A percentile compares a stretch with the other conserved stretches of the same genome.
Evolutionary conservation across 2,797 vertebrate genomes (phyloP).

Genomic region (Squalus acanthias): DNA sequence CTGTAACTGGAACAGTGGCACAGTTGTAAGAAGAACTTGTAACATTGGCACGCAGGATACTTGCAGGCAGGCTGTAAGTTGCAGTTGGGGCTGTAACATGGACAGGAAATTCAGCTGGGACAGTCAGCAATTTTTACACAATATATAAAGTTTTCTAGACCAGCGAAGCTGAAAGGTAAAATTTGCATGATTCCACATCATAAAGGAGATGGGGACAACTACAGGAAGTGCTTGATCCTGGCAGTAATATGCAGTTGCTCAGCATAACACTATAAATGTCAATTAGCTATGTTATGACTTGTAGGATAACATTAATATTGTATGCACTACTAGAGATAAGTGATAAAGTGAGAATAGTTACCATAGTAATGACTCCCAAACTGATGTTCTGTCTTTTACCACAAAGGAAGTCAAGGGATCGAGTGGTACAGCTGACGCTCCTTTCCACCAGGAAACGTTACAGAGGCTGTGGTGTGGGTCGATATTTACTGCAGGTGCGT

Average conservation of each 20-base stretch:
- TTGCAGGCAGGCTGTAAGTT: not conserved
- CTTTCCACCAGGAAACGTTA: conserved; percentile 42
- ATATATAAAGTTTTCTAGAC: not conserved
- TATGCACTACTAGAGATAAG: not conserved
- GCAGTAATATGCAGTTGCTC: not conserved
- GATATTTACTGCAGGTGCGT: conserved; percentile 42
- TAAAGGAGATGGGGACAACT: not conserved
- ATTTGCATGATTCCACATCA: not conserved
- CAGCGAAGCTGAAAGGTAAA: not conserved
- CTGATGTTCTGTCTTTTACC: not conserved
- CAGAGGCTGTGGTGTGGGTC: conserved; percentile 40
- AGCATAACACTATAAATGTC: not conserved
- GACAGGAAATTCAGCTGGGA: not conserved
- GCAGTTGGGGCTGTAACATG: not conserved
- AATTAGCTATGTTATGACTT: not conserved
- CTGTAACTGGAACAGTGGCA: not conserved
- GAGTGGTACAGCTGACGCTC: conserved; percentile 43
- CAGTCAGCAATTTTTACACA: not conserved
- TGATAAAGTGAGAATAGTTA: not conserved
- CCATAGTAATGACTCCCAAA: not conserved
- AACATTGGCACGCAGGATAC: not conserved
- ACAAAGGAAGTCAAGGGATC: conserved; percentile 40
- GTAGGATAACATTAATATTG: not conserved
- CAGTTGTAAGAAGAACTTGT: not conserved
- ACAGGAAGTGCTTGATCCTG: not conserved